phyloP scores from a whole-genome alignment of 2,888 invertebrate genomes.

The Heliconius ismenius region DNA sequence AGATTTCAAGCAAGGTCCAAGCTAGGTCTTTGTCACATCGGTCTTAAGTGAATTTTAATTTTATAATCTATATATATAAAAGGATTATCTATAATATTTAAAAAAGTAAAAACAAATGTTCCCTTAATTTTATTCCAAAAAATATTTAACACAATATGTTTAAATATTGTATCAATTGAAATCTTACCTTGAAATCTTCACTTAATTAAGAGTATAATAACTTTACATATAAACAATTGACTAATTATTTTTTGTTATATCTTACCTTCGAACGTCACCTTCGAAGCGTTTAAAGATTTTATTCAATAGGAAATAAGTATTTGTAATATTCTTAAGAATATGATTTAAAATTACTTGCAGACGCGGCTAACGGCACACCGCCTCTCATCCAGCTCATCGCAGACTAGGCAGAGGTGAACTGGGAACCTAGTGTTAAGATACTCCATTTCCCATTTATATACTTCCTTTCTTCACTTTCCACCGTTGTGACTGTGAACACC shows the following conservation, averaged over 20 bases:
- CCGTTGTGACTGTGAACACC: too few relatives aligned
- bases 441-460: too few relatives aligned
- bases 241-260: not conserved
- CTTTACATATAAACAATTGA: constrained; percentile 14
- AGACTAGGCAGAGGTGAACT: too few relatives aligned
- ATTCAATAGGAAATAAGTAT: not conserved
- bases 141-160: not conserved
- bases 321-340: not conserved
- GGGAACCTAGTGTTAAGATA: too few relatives aligned
- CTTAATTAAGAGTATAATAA: not conserved
- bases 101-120: not conserved
- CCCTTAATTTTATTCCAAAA: not conserved
- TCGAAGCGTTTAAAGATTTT: not conserved
- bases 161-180: not conserved
- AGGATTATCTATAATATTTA: not conserved
- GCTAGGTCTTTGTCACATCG: not conserved
- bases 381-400: too few relatives aligned
- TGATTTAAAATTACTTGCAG: not conserved
- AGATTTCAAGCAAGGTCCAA: too few relatives aligned
- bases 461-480: too few relatives aligned
- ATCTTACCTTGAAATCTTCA: constrained; percentile 1
- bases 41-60: not conserved
- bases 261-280: not conserved
- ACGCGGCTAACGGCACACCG: too few relatives aligned
- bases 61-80: not conserved